These are phyloP conservation scores for Vanessa atalanta DNA, from an alignment of 1,140 invertebrate species.

Conservation along the genomic window DNA sequence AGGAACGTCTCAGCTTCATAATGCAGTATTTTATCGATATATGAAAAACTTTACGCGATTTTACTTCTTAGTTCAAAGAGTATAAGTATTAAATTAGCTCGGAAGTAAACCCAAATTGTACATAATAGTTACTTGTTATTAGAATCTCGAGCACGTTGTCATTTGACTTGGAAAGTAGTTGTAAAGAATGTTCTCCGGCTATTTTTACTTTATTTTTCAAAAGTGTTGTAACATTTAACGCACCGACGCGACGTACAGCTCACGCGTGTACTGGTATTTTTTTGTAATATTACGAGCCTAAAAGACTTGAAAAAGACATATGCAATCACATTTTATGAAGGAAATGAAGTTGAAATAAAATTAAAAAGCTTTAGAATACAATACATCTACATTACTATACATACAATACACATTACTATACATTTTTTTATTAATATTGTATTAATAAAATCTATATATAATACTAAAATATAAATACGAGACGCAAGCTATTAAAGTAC, in stretches of 20 bases:
- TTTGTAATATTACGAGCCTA: neutral
- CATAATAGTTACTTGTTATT: slow-evolving; percentile 64
- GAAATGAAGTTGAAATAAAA: too few species aligned
- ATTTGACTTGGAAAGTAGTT: slow-evolving; percentile 74
- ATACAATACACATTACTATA: too few species aligned
- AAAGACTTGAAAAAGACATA: neutral
- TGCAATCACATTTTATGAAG: too few species aligned
- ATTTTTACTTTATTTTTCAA: slow-evolving; percentile 60
- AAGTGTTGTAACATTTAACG: slow-evolving; percentile 52
- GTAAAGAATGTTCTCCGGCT: slow-evolving; percentile 55
- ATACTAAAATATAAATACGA: too few species aligned
- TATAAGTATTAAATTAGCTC: slow-evolving; percentile 35
- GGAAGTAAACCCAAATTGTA: slow-evolving; percentile 28
- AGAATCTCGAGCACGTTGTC: slow-evolving; percentile 64
- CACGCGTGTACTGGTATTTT: slow-evolving; percentile 38
- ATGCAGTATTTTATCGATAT: slow-evolving; percentile 14
- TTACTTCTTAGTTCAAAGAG: slow-evolving; percentile 37
- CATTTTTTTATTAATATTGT: too few species aligned
- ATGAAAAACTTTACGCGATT: slow-evolving; percentile 28
- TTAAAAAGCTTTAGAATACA: too few species aligned
- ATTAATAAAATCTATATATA: too few species aligned
- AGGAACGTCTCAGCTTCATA: slow-evolving; percentile 39
- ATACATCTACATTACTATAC: too few species aligned
- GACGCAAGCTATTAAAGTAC: too few species aligned
- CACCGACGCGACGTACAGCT: neutral